Base-by-base conservation (phyloP, 2,113 vertebrate genomes). In the Sinocyclocheilus anophthalmus region DNA sequence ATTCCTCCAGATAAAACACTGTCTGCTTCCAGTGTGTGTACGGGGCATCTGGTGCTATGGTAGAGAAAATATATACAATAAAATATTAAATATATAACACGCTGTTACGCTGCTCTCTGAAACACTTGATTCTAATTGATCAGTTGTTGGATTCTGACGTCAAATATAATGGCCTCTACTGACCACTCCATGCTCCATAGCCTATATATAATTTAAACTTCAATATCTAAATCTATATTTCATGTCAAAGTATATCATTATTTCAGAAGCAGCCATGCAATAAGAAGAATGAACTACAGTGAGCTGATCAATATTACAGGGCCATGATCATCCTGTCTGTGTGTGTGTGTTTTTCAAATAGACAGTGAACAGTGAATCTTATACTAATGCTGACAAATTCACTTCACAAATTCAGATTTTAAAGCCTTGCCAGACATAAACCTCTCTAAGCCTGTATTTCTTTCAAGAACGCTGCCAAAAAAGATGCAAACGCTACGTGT, bases 1-100 rank as follows among this genome's bases (percentile, higher is more conserved):
- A 98, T 84, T 99, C 97, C 93, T 99, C 98, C 91, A 99, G 89
- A 92, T 99, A 99, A 94, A 99, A 99, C 72, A 99, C 98, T 0
- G 98, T 99, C 94, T 99, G 97, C 91, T 99, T 99, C 97, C 97
- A 99, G 94, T 98, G 98, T 53, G 98, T 99, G 90, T 97, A 99
- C 1, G 97, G 95, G 70, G 97, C 95, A 79, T 99, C 97, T 0
- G 98, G 97, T 87, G 97, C 98, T 99, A 88, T 57, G 89, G 24
- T 84, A n/a, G 85, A 13, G 65, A 33, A 82, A 45, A 83, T 26
- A 82, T 26, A 85, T 42, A 79, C 11, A 12, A 61, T 24, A 22
- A 18, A 33, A 81, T 10, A 84, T 16, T 61, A 10, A 73, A 45
- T 39, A 39, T 26, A 30, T 3, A 73, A 4, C 16, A 10, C 69